Evolutionary conservation across 2,113 vertebrate species (phyloP).

Genomic region (Prunella himalayana): DNA sequence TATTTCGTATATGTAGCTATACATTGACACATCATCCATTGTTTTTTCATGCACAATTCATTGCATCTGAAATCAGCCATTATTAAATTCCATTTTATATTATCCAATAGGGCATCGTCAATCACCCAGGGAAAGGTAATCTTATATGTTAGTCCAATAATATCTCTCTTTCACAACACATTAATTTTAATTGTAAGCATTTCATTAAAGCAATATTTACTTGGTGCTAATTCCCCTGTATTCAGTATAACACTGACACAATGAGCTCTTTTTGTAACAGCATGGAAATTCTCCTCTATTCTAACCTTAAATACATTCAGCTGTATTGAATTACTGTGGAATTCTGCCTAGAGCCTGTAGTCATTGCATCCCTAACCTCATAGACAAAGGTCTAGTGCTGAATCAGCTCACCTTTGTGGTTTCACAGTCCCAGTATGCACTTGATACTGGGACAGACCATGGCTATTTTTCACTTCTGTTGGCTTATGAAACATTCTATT

Average conservation of each 20-base stretch:
- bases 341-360: not conserved
- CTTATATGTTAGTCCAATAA: not conserved
- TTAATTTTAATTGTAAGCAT: not conserved
- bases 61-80: not conserved
- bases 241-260: not conserved
- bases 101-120: not conserved
- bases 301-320: not conserved
- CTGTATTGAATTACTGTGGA: not conserved
- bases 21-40: not conserved
- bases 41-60: not conserved
- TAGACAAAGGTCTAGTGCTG: not conserved
- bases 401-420: not conserved
- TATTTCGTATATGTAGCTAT: not conserved
- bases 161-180: not conserved
- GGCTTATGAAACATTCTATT: not conserved
- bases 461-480: not conserved
- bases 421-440: not conserved
- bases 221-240: not conserved
- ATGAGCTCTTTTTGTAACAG: not conserved
- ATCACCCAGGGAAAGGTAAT: not conserved
- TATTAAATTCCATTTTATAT: not conserved
- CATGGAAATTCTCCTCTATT: not conserved
- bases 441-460: not conserved
- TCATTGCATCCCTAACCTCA: not conserved
- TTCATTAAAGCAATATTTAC: not conserved